Base-by-base conservation (phyloP, 2,797 vertebrate genomes). In the Serranus cabrilla region DNA sequence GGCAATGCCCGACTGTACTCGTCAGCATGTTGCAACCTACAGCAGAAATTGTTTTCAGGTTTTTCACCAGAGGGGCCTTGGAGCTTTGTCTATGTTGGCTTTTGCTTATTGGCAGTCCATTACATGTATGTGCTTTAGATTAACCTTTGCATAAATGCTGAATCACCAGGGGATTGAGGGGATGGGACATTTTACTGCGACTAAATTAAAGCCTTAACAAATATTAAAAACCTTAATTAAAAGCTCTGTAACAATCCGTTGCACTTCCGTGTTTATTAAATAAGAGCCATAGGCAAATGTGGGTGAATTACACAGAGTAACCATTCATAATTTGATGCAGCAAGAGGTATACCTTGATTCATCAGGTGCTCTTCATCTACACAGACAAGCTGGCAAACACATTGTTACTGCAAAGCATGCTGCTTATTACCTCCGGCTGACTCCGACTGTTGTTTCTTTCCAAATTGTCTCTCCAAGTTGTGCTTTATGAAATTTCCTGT, bases 401-500 rank as follows among this genome's bases (percentile, higher is more conserved):
- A n/a, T 55, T 62, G 3, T 77, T 60, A 20, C 16, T 17, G 14
- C 68, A 49, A 40, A 68, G 21, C 37, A 65, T 18, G 6, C 21
- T 46, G 13, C 60, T 72, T 23, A 56, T 52, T 58, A 14, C 31
- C 56, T 71, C 21, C 49, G 0, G 2, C 45, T 37, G 1, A 56
- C 50, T 56, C 45, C 42, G n/a, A n/a, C n/a, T 59, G 39, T 74
- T 27, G 31, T 51, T 52, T 57, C 42, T 71, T 68, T 63, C 37
- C 18, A 63, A 72, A 67, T 42, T 31, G 17, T 79, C 56, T 78
- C 37, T 74, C 71, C 71, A 80, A 68, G 27, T 74, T 67, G 63
- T 55, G 55, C 71, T 49, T 68, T 25, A 34, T 79, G 56, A 86
- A 72, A 87, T 80, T 23, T 86, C 73, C 79, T 83, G 75, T 80